A percentile compares a stretch with the other conserved stretches of the same genome.
Conservation (phyloP, 1,140 invertebrate species). For the Drosophila kepulauana region DNA sequence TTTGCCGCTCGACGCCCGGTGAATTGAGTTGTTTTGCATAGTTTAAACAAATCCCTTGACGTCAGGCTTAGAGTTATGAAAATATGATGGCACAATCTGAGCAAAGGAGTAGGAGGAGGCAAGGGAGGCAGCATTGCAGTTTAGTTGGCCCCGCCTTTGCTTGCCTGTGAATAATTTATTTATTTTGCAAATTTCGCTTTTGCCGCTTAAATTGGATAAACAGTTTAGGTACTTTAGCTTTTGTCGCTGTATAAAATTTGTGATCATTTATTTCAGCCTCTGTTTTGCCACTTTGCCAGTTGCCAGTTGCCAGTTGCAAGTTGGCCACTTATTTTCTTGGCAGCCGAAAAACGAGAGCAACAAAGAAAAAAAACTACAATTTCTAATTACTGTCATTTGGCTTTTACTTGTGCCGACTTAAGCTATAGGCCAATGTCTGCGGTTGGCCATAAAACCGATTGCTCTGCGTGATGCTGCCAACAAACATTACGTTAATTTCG, state of each 20-base stretch:
- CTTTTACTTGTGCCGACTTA: conserved; percentile 43
- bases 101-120: not conserved
- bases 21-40: conserved; percentile 79
- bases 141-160: conserved; percentile 9
- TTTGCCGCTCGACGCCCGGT: conserved; percentile 59
- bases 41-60: conserved; percentile 68
- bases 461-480: conserved; percentile 13
- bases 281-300: conserved; percentile 13
- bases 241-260: conserved; percentile 66
- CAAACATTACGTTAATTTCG: conserved; percentile 10
- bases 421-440: conserved; percentile 38
- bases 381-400: conserved; percentile 82
- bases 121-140: conserved; percentile 17
- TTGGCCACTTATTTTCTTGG: conserved; percentile 70
- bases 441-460: conserved; percentile 35
- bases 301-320: conserved; percentile 34
- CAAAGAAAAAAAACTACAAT: conserved; percentile 59
- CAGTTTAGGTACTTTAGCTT: conserved; percentile 51
- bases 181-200: conserved; percentile 53
- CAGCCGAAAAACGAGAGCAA: conserved; percentile 34
- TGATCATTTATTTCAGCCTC: conserved; percentile 74
- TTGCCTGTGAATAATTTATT: conserved; percentile 77
- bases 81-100: conserved; percentile 48
- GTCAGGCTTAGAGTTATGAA: conserved; percentile 70
- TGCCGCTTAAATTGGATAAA: conserved; percentile 37